Conservation (phyloP, 2,797 vertebrate genomes). For the Notolepis coatsorum region DNA sequence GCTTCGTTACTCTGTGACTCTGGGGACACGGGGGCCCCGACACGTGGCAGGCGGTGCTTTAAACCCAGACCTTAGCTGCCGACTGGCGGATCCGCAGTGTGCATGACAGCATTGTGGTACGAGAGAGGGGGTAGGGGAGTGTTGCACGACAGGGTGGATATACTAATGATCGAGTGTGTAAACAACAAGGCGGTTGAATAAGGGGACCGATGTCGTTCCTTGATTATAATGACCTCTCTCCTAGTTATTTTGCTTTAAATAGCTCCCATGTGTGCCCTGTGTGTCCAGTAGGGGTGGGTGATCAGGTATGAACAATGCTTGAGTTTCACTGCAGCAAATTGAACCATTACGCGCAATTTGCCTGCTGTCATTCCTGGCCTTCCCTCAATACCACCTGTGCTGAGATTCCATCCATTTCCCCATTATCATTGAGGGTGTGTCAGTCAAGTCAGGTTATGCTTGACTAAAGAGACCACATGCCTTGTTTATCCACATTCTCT, state of each 20-base stretch:
- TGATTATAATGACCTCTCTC: constrained; percentile 21
- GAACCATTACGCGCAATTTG: constrained; percentile 57
- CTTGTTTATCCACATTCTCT: background rate
- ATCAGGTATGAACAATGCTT: constrained; percentile 42
- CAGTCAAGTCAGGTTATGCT: constrained; percentile 18
- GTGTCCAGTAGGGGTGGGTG: constrained; percentile 35
- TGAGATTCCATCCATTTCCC: constrained; percentile 12
- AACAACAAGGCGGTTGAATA: constrained; percentile 16
- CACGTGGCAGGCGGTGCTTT: too few relatives aligned
- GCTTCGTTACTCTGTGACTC: constrained; percentile 8
- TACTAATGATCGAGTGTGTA: too few relatives aligned
- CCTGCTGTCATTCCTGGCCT: constrained; percentile 47
- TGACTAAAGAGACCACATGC: background rate
- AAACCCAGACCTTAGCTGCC: background rate
- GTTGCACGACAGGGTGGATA: too few relatives aligned
- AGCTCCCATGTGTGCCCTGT: constrained; percentile 9
- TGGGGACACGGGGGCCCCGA: too few relatives aligned
- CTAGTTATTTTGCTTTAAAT: constrained; percentile 25
- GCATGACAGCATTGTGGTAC: background rate
- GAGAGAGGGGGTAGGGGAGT: too few relatives aligned
- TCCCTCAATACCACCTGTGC: constrained; percentile 24
- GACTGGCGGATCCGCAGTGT: background rate
- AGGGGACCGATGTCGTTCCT: background rate
- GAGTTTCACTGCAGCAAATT: constrained; percentile 51
- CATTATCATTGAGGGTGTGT: constrained; percentile 18